Base-by-base conservation (phyloP, 2,113 vertebrate genomes). In the Sakesphorus luctuosus region DNA sequence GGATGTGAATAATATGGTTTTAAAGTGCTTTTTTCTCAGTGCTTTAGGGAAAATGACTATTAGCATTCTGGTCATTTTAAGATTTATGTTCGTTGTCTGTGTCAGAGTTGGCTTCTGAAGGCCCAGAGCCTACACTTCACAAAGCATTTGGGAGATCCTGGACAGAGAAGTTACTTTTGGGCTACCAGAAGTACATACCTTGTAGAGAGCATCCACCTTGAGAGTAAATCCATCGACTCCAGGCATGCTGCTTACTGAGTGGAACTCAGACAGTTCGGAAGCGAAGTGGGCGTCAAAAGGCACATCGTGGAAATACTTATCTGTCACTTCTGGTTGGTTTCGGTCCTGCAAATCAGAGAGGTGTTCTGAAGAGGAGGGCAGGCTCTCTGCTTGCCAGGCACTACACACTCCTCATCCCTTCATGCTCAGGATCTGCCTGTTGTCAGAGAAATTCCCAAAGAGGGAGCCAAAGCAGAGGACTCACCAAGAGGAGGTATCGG, bases 201-300 rank as follows among this genome's bases (percentile, higher is more conserved):
- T 99, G 67, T 99, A 99, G 36, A 99, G 99, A 10, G 99, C 99
- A 19, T 99, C 99, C 5, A 99, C 99, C 96, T 99, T 99, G 98
- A 99, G 98, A 33, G 98, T 99, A 50, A 99, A 99, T 47, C 99
- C 99, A 14, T 99, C 99, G 10, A 99, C 98, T 4, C 99, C 99
- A 0, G 99, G 99, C 98, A 99, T 99, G 94, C 96, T 97, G 20
- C 97, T 97, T 93, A 99, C 97, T 5, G 97, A 75, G 10, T 99
- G 98, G 72, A 99, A 98, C 91, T 99, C 99, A 0, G 98, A 91
- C 49, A 98, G 78, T 36, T 99, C 99, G 0, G 99, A 98, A 17
- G 98, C 99, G n/a, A 99, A 99, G 81, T 97, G 97, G 38, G 99
- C 99, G 31, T 99, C 99, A 11, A 99, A 99, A 63, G 99, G 99